These are phyloP conservation scores for Neodiprion virginianus DNA, from an alignment of 1,140 invertebrate genomes.

Conservation along the genomic window DNA sequence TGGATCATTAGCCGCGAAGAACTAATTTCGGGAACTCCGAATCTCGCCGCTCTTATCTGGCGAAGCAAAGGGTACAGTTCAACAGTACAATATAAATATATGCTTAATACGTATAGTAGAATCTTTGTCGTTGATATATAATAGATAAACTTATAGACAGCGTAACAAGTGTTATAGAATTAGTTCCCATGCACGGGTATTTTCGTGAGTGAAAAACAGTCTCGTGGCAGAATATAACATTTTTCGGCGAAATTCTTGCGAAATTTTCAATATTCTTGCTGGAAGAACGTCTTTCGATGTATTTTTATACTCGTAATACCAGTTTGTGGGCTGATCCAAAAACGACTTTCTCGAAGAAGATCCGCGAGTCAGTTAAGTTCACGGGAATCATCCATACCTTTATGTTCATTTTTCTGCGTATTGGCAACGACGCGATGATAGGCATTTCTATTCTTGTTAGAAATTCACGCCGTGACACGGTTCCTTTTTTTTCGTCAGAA, in stretches of 20 bases:
- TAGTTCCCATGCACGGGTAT: neutral
- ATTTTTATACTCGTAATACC: slow-evolving; percentile 18
- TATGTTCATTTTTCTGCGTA: neutral
- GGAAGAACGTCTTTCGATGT: slow-evolving; percentile 10
- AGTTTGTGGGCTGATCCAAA: slow-evolving; percentile 30
- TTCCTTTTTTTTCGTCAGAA: neutral
- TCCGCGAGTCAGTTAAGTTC: neutral
- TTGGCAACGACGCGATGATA: neutral
- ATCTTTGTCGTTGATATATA: slow-evolving; percentile 50
- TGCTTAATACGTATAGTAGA: slow-evolving; percentile 51
- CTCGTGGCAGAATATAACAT: neutral
- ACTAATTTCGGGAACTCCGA: too few species aligned
- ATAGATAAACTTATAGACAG: slow-evolving; percentile 58
- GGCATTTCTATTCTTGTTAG: neutral
- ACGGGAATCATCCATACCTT: too few species aligned
- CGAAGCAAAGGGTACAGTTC: slow-evolving; percentile 19
- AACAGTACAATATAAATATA: slow-evolving; percentile 58
- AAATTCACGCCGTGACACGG: neutral
- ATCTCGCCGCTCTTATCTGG: neutral
- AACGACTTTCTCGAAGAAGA: slow-evolving; percentile 25
- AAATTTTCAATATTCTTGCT: neutral
- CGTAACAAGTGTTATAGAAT: slow-evolving; percentile 48
- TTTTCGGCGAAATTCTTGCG: neutral
- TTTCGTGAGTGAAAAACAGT: slow-evolving; percentile 3
- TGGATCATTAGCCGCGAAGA: too few species aligned